Base-by-base conservation (phyloP, 2,888 invertebrate species). In the Mythimna loreyi region DNA sequence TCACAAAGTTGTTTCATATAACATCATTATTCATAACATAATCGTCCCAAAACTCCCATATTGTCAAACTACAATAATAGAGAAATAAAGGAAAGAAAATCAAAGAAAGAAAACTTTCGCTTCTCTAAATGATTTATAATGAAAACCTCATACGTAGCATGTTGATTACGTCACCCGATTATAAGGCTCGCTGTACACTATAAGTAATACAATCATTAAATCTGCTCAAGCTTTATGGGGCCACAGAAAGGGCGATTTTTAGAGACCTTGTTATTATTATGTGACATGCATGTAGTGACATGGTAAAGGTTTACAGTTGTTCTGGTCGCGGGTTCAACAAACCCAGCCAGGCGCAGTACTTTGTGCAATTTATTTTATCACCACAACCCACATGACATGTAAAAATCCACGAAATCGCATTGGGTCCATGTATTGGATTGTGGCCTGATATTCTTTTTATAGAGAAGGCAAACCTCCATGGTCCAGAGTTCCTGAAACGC, bases 61-160 rank as follows among this genome's bases (percentile, higher is more conserved):
- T 23, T 49, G 25, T 33, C n/a, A 58, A 30, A 6, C 21, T 4
- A 43, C 23, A 65, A 53, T 52, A 19, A 28, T 71, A 72, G 75
- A 55, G 66, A 65, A 43, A 49, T 19, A 50, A 61, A 72, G 52
- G 63, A 55, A 55, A 67, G 52, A 62, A 67, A 49, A 75, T 28
- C 16, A 25, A 65, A n/a, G 21, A 30, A 70, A 36, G 28, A 70
- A 47, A 50, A 79, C 71, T 72, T 82, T 82, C 73, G 52, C 70
- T 82, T 80, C 70, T 72, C 61, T 66, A 76, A 82, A 84, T 72
- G 61, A 62, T 50, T 75, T 56, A 65, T 65, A 74, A 80, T 72
- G 69, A 74, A 84, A 72, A 73, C 65, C 77, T 68, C 47, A 72
- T 55, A 64, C 77, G 70, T 43, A n/a, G 71, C 75, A 72, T 23